A percentile compares a stretch with the other conserved stretches of the same genome.
Conservation (phyloP, 2,113 vertebrate genomes). For the Mustelus asterias region DNA sequence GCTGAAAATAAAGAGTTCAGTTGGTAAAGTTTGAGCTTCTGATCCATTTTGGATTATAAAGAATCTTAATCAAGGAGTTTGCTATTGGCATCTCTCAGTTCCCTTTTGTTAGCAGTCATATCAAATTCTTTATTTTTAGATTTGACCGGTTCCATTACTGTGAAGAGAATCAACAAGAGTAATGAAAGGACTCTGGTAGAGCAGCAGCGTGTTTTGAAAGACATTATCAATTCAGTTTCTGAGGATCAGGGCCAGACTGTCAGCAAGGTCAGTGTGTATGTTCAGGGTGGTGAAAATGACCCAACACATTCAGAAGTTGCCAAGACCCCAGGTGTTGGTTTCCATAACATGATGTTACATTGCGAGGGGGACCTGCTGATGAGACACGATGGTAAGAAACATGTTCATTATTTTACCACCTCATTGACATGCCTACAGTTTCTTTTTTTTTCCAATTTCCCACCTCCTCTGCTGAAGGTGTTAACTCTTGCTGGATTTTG, state of each 20-base stretch:
- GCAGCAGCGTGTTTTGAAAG: not conserved
- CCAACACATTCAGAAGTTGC: not conserved
- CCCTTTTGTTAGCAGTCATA: not conserved
- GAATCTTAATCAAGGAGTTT: not conserved
- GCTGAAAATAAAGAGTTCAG: not conserved
- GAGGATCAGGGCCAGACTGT: not conserved
- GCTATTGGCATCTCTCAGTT: not conserved
- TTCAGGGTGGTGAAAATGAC: not conserved
- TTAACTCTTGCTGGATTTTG: not conserved
- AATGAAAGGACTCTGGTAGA: not conserved
- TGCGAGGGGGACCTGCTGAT: not conserved
- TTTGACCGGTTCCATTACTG: not conserved
- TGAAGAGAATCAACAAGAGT: too few relatives aligned
- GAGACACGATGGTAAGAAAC: slow-evolving; percentile 5
- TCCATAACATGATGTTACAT: not conserved
- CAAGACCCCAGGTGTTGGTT: too few relatives aligned
- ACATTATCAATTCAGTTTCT: not conserved
- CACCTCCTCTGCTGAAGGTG: not conserved
- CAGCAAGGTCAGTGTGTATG: not conserved
- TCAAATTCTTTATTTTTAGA: not conserved
- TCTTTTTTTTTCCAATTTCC: not conserved
- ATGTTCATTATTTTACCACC: not conserved
- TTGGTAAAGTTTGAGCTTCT: not conserved
- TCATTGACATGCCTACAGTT: not conserved
- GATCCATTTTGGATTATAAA: not conserved